phyloP scores from a whole-genome alignment of 2,888 invertebrate species.

The Orthosia cruda region DNA sequence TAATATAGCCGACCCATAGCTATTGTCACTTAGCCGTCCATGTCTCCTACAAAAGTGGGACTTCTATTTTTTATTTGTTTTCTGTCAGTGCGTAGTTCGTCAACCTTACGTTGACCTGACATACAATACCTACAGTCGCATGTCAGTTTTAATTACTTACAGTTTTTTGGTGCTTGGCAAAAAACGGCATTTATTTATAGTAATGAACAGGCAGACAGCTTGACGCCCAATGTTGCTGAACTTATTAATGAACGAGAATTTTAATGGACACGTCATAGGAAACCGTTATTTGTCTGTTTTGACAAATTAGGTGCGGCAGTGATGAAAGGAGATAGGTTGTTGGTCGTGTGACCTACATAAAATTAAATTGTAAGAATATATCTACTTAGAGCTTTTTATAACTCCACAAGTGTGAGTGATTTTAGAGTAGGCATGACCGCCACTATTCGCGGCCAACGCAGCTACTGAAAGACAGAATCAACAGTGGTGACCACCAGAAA shows the following conservation, averaged over 20 bases:
- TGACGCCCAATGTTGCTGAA: slow-evolving; percentile 59
- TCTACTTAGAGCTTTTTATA: background rate
- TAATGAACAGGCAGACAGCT: slow-evolving; percentile 61
- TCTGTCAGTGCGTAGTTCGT: slow-evolving; percentile 58
- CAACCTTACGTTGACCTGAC: slow-evolving; percentile 68
- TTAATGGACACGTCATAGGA: slow-evolving; percentile 32
- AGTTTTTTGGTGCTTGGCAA: slow-evolving; percentile 68
- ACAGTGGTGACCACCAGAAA: background rate
- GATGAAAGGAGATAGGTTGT: slow-evolving; percentile 16
- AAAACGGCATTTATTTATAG: slow-evolving; percentile 71
- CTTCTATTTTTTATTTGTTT: slow-evolving; percentile 35
- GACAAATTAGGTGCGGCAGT: slow-evolving; percentile 34
- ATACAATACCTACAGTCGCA: slow-evolving; percentile 65
- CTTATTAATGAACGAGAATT: slow-evolving; percentile 48
- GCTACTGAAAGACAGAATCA: background rate
- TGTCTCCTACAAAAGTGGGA: background rate
- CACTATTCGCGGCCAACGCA: background rate
- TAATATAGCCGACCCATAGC: too few relatives aligned
- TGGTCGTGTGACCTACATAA: background rate
- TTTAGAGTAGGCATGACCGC: background rate
- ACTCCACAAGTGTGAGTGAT: background rate
- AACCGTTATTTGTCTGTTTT: slow-evolving; percentile 46
- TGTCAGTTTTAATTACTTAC: slow-evolving; percentile 73
- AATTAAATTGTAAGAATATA: background rate
- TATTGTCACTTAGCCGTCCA: background rate